phyloP scores from a whole-genome alignment of 2,888 invertebrate species.

The Meliscaeva auricollis region DNA sequence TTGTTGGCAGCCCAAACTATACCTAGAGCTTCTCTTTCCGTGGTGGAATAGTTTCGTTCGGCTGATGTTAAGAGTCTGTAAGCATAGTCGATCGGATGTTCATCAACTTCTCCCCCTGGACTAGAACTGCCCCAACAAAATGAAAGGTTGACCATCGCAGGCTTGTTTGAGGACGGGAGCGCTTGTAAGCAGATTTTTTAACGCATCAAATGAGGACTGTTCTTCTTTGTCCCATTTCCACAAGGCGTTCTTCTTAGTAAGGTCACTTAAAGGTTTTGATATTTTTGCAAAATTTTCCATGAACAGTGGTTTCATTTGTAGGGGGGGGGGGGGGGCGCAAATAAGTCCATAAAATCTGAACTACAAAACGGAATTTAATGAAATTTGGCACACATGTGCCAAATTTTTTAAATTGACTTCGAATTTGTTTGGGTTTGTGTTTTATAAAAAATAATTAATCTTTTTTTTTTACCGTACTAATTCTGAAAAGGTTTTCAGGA shows the following conservation, averaged over 20 bases:
- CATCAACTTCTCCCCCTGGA: too few species aligned
- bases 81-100: slow-evolving; percentile 73
- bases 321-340: too few species aligned
- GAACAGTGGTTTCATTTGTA: slow-evolving; percentile 61
- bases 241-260: slow-evolving; percentile 76
- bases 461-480: too few species aligned
- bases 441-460: too few species aligned
- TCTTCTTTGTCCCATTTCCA: slow-evolving; percentile 18
- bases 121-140: not conserved
- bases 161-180: slow-evolving; percentile 32
- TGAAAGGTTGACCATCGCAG: slow-evolving; percentile 24
- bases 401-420: too few species aligned
- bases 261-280: slow-evolving; percentile 77
- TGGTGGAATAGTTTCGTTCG: slow-evolving; percentile 31
- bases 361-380: too few species aligned
- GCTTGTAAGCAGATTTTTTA: slow-evolving; percentile 1
- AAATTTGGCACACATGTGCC: too few species aligned
- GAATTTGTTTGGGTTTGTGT: too few species aligned
- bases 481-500: too few species aligned
- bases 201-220: not conserved
- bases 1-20: slow-evolving; percentile 26
- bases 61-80: slow-evolving; percentile 75
- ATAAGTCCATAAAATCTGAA: too few species aligned
- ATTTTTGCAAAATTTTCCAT: slow-evolving; percentile 47
- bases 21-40: slow-evolving; percentile 24